Base-by-base conservation (phyloP, 2,113 vertebrate species). In the Otis tarda region DNA sequence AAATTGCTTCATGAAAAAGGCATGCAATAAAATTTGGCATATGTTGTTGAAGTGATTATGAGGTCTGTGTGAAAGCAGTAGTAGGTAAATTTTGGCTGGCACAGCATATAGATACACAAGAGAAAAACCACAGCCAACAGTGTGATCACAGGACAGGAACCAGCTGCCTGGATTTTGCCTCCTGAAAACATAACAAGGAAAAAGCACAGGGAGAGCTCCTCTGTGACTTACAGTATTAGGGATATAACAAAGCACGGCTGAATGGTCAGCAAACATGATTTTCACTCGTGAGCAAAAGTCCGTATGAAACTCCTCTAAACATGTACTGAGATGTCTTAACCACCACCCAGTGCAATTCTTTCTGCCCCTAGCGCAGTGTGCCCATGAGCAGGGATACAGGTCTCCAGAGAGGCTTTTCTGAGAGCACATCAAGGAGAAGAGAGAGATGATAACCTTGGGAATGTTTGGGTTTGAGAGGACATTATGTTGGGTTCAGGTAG, bases 71-170 rank as follows among this genome's bases (percentile, higher is more conserved):
- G 89, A 96, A 96, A 95, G 83, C 96, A 79, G 94, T 96, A 96
- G 90, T 96, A 95, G 96, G 95, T 95, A 97, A 96, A 96, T 96
- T 94, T 96, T 96, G 95, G 89, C 95, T 96, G 94, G 96, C 96
- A 97, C 83, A 87, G 94, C 59, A 41, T 28, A 94, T 18, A 94
- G 90, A 94, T 79, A 92, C 94, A 96, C 94, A 92, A 83, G 95
- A 96, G 96, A 91, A 94, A 96, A 96, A 87, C 27, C 78, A 79
- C 65, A 97, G 95, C 94, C 95, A 97, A 94, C 61, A 92, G 74
- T 67, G 91, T 94, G 91, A 96, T 91, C 80, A 67, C 67, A 95
- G 94, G 89, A 97, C 95, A 96, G 91, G 87, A 96, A 96, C 83
- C 96, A 95, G 96, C 74, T 95, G 92, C 92, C 94, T 85, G 43